Evolutionary conservation across 2,113 vertebrate genomes (phyloP), one percentile per base, ranked within the genome.

Genomic region (Tauraco erythrolophus): DNA sequence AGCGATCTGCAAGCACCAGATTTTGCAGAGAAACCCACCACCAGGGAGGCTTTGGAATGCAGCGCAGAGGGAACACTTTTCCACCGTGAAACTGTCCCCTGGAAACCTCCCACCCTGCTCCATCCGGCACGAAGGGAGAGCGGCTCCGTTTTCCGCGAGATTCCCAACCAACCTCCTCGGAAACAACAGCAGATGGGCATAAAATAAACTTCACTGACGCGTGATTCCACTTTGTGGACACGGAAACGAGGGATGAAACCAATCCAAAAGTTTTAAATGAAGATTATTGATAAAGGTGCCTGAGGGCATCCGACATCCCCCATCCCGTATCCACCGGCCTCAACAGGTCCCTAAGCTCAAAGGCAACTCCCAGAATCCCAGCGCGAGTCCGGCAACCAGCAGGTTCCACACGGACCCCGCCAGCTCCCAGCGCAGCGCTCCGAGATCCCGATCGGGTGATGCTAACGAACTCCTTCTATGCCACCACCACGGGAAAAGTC

Each of bases 301-400:
- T 4, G 5, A 21, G 14, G 77, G 35, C 33, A 39, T 22, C 16
- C 2, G 28, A 51, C 27, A 2, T n/a, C 45, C n/a, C n/a, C 4
- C 21, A 6, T 5, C 41, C 51, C 30, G 1, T 1, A 4, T 7
- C 27, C 22, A 6, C 3, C 2, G 18, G 39, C 54, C 48, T 46
- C 14, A 7, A 21, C 3, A 12, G 22, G 30, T 9, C 24, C 3
- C 24, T 17, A 6, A 24, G 10, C 33, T 17, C 4, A 6, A 37
- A 37, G 19, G 28, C 23, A 30, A 37, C 74, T 22, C 6, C 1
- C 8, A 18, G 50, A n/a, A 25, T 14, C 75, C n/a, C 45, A 5
- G 28, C 0, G 6, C 6, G 11, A 48, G 53, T 6, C 39, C 12
- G 1, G 7, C 9, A 6, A 3, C 24, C 0, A 43, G 60, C 37